Conservation (phyloP, 2,797 vertebrate species). For the Acanthornis magna region DNA sequence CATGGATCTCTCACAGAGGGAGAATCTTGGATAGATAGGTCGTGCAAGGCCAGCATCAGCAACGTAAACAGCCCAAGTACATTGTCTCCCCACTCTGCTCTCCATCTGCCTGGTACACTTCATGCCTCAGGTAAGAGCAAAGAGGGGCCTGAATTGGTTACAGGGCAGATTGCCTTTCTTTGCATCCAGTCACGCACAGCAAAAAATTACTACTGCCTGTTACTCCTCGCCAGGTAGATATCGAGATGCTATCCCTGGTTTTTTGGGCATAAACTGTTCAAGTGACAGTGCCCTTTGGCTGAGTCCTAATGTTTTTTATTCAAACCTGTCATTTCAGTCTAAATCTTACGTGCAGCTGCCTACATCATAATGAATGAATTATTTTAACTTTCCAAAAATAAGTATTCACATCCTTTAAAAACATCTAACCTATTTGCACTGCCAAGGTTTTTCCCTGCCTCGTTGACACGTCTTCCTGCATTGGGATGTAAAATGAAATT, state of each 20-base stretch:
- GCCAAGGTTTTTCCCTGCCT: constrained; percentile 31
- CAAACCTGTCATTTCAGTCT: background rate
- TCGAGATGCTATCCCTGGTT: background rate
- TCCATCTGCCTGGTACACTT: background rate
- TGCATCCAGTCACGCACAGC: background rate
- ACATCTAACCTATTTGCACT: background rate
- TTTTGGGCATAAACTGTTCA: background rate
- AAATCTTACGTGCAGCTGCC: background rate
- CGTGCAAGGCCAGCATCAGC: background rate
- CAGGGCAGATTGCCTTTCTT: background rate
- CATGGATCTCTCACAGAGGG: background rate
- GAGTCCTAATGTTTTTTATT: background rate
- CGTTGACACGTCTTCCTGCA: constrained; percentile 58
- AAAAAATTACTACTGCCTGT: background rate
- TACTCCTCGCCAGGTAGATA: background rate
- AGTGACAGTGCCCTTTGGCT: background rate
- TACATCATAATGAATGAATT: background rate
- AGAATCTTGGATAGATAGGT: background rate
- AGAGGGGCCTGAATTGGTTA: background rate
- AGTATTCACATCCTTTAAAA: constrained; percentile 56
- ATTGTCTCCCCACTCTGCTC: background rate
- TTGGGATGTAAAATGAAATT: background rate
- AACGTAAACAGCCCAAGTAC: background rate
- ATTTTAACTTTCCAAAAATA: constrained; percentile 48
- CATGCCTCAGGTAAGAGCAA: background rate